Evolutionary conservation across 2,113 vertebrate genomes (phyloP).

Genomic region (Balaeniceps rex): DNA sequence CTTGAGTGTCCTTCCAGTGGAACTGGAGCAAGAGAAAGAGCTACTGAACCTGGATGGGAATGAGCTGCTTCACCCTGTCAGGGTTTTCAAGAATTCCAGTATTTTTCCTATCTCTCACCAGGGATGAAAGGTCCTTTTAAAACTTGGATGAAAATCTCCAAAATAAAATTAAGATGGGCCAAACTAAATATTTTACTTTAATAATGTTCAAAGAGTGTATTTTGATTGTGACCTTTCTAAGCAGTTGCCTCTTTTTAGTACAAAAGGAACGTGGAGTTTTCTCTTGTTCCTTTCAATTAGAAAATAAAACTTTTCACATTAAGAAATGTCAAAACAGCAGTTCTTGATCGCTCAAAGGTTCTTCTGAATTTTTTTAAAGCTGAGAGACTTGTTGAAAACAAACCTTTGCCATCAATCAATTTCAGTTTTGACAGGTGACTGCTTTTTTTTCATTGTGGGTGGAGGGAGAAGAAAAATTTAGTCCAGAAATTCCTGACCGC

Average conservation of each 20-base stretch:
- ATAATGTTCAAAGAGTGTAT: slow-evolving; percentile 51
- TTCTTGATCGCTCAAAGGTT: background rate
- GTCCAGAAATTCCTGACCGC: background rate
- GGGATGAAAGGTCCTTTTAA: slow-evolving; percentile 11
- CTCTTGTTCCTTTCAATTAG: slow-evolving; percentile 43
- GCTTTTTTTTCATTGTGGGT: background rate
- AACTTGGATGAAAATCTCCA: slow-evolving; percentile 29
- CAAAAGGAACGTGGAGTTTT: background rate
- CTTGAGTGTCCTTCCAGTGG: background rate
- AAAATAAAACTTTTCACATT: slow-evolving; percentile 35
- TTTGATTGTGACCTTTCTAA: slow-evolving; percentile 22
- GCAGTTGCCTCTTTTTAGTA: slow-evolving; percentile 9
- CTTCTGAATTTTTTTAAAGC: background rate
- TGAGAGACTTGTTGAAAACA: background rate
- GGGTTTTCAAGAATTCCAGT: background rate
- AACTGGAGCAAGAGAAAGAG: background rate
- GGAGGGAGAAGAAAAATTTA: background rate
- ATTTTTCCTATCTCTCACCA: slow-evolving; percentile 4
- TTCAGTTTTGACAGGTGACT: background rate
- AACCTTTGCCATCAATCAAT: background rate
- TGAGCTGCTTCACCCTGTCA: background rate
- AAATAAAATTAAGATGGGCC: slow-evolving; percentile 30
- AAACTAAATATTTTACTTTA: slow-evolving; percentile 65
- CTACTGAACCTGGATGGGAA: background rate
- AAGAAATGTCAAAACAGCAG: slow-evolving; percentile 14